Evolutionary conservation across 2,888 invertebrate genomes (phyloP).

Genomic region (Mythimna pallens): DNA sequence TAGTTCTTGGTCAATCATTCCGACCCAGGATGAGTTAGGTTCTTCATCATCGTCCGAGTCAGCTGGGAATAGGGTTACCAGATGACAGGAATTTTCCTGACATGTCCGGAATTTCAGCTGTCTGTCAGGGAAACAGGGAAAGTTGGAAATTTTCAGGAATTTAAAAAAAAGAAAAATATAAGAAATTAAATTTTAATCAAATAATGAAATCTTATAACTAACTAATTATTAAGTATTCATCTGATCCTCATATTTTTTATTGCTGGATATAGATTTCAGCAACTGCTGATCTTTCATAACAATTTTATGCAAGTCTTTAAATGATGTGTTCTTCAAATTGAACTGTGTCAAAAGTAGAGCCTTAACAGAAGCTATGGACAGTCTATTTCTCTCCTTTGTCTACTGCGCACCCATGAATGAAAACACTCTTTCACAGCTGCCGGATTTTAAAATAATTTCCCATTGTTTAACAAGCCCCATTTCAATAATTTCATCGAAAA

Average conservation of each 20-base stretch:
- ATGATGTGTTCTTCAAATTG: slow-evolving; percentile 6
- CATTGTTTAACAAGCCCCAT: neutral
- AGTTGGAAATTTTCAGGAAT: no score
- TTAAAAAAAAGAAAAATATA: no score
- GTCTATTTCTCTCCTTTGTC: slow-evolving; percentile 10
- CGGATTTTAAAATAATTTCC: slow-evolving; percentile 2
- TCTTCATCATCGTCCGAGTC: slow-evolving; percentile 58
- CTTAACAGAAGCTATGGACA: slow-evolving; percentile 2
- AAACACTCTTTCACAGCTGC: slow-evolving; percentile 4
- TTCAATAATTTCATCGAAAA: slow-evolving; percentile 7
- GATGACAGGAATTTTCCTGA: no score
- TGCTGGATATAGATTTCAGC: slow-evolving; percentile 1
- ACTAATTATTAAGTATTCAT: neutral
- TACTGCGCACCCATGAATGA: slow-evolving; percentile 10
- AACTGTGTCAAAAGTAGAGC: slow-evolving; percentile 2
- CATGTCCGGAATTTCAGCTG: no score
- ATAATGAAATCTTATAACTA: neutral
- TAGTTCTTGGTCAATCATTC: no score
- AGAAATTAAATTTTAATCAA: neutral
- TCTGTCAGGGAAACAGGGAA: no score
- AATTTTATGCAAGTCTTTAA: neutral
- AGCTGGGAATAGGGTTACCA: slow-evolving; percentile 16
- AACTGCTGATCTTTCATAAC: neutral
- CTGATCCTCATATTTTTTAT: slow-evolving; percentile 3
- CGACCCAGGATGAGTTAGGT: neutral